Conservation (phyloP, 2,888 invertebrate species). For the Heliconius sara region DNA sequence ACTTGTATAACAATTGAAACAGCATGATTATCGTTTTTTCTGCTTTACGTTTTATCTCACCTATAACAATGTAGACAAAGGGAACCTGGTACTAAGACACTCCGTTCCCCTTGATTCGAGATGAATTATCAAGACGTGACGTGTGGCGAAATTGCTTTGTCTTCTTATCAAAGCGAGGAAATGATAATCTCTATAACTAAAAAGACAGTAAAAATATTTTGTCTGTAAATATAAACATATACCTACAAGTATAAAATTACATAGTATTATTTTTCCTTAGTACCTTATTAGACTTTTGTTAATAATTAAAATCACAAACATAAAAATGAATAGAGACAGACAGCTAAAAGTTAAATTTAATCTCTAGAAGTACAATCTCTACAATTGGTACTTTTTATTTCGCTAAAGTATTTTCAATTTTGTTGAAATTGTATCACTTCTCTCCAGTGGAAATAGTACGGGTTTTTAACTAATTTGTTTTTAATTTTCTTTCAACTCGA, state of each 20-base stretch:
- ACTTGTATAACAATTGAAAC: background rate
- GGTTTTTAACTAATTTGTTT: constrained; percentile 18
- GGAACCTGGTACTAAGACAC: too few relatives aligned
- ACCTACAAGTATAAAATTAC: too few relatives aligned
- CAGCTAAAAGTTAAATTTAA: background rate
- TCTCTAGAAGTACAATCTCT: background rate
- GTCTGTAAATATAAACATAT: too few relatives aligned
- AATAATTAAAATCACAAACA: background rate
- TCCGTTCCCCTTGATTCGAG: too few relatives aligned
- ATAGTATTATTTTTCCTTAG: too few relatives aligned
- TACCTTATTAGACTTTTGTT: background rate
- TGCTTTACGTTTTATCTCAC: background rate
- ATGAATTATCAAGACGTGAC: too few relatives aligned
- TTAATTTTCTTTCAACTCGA: background rate
- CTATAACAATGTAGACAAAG: background rate
- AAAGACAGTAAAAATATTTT: too few relatives aligned
- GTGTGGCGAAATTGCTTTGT: too few relatives aligned
- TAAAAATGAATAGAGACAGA: background rate
- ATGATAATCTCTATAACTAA: too few relatives aligned
- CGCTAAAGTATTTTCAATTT: constrained; percentile 11
- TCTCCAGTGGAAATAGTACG: background rate
- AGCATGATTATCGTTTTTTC: background rate
- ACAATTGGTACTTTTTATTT: constrained; percentile 2
- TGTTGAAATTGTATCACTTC: background rate
- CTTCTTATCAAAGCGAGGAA: too few relatives aligned